Evolutionary conservation across 2,113 vertebrate species (phyloP).

Genomic region (Turdus rufiventris): DNA sequence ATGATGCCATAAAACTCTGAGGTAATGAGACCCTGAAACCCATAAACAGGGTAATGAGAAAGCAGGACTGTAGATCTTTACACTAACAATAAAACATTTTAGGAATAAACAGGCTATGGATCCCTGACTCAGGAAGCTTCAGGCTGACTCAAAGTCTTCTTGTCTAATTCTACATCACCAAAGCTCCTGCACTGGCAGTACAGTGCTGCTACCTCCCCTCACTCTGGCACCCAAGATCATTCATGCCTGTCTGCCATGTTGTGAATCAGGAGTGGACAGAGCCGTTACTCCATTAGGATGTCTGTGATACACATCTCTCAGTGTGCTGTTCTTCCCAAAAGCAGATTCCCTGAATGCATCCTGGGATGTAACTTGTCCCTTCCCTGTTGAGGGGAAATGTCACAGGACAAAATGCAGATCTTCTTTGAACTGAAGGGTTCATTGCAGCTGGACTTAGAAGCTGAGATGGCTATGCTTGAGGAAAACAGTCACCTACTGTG

Average conservation of each 20-base stretch:
- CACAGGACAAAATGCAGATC: neutral
- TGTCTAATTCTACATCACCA: neutral
- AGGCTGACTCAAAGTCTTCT: neutral
- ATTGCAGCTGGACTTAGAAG: neutral
- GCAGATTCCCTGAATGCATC: neutral
- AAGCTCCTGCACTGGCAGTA: accelerated
- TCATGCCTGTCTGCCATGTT: neutral
- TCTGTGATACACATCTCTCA: neutral
- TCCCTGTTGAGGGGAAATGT: neutral
- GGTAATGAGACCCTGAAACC: neutral
- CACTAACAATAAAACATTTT: neutral
- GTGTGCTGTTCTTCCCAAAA: neutral
- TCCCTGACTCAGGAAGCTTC: neutral
- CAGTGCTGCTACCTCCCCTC: neutral
- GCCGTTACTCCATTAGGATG: neutral
- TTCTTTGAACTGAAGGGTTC: neutral
- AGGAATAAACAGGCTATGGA: neutral
- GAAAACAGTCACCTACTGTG: neutral
- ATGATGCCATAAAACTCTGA: neutral
- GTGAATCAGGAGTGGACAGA: neutral
- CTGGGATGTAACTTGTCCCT: neutral
- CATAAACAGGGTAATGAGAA: neutral
- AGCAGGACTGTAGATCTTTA: neutral
- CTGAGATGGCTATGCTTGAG: neutral
- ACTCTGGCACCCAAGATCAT: neutral